These are phyloP conservation scores for Anthrax anthrax DNA, from an alignment of 2,888 invertebrate genomes.

Conservation along the genomic window DNA sequence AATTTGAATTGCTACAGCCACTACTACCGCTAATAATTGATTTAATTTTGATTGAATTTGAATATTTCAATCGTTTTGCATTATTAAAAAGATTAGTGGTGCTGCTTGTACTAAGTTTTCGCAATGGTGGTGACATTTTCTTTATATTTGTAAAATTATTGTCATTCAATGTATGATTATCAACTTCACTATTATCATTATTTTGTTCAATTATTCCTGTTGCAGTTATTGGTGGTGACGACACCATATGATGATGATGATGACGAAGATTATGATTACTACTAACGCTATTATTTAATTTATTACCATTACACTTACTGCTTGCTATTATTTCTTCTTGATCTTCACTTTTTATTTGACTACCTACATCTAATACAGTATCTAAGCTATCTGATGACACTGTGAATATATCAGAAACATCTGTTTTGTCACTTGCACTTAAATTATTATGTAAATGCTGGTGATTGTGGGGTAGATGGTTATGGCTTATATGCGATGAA, in stretches of 20 bases:
- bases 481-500: too few relatives aligned
- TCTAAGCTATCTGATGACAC: conserved; percentile 34
- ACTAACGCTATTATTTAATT: background rate
- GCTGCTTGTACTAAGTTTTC: too few relatives aligned
- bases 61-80: background rate
- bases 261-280: background rate
- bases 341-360: conserved; percentile 13
- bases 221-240: background rate
- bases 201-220: background rate
- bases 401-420: conserved; percentile 7
- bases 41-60: background rate
- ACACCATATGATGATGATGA: background rate
- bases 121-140: background rate
- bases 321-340: conserved; percentile 4
- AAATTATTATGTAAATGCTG: background rate
- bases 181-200: background rate
- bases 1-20: too few relatives aligned
- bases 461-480: background rate
- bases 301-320: background rate
- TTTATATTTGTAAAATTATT: too few relatives aligned
- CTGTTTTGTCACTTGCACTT: background rate
- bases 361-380: conserved; percentile 30
- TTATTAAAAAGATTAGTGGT: background rate
- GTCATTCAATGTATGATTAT: background rate
- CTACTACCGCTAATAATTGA: too few relatives aligned